These are phyloP conservation scores for Epizoanthus rinbou DNA, from an alignment of 92 coral and sea anemone genomes.

Conservation along the genomic window DNA sequence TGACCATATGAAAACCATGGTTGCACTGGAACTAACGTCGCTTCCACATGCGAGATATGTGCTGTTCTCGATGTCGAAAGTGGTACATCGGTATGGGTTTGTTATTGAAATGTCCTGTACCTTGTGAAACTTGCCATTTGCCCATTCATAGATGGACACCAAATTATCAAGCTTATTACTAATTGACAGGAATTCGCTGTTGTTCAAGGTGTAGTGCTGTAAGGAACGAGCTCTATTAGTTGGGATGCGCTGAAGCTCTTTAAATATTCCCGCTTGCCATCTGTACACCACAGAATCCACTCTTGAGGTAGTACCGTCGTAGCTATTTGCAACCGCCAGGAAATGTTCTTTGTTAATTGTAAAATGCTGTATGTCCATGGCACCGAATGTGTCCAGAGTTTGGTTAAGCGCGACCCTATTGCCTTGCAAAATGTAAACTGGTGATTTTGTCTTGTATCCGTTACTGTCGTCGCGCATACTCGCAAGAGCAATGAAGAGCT, in stretches of 20 bases:
- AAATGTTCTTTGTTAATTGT: not conserved
- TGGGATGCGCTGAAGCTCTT: not conserved
- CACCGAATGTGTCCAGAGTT: not conserved
- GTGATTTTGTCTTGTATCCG: not conserved
- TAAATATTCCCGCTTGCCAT: not conserved
- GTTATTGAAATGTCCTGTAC: not conserved
- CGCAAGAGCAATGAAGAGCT: not conserved
- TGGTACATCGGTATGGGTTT: not conserved
- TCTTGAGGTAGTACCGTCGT: not conserved
- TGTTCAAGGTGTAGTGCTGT: not conserved
- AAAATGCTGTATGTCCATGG: not conserved
- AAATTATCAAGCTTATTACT: not conserved
- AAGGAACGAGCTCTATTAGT: not conserved
- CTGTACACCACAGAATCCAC: not conserved
- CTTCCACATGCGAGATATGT: not conserved
- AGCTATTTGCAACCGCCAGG: not conserved
- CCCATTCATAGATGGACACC: not conserved
- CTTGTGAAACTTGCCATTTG: not conserved
- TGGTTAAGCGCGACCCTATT: not conserved
- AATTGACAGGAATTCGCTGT: not conserved
- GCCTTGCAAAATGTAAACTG: not conserved
- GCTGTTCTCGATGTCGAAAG: not conserved
- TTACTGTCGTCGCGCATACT: not conserved
- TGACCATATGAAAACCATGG: not conserved
- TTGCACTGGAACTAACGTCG: not conserved